Conservation (phyloP, 2,888 invertebrate genomes). For the Tetranychus truncatus region DNA sequence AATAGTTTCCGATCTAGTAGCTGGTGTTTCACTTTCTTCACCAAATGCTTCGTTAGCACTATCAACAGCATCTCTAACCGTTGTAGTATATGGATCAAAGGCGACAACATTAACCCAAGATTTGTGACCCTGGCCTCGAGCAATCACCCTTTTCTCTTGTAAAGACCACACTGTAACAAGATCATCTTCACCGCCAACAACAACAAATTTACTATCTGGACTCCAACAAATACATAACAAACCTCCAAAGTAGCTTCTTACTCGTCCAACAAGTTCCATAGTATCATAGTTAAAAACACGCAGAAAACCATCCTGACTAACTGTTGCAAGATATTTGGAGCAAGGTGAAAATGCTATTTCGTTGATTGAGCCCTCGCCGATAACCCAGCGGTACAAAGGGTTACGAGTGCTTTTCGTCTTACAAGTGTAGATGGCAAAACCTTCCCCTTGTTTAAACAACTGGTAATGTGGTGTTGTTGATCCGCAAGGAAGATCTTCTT, state of each 20-base stretch:
- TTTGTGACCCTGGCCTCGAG: constrained; percentile 89
- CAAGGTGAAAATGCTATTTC: constrained; percentile 94
- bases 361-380: constrained; percentile 64
- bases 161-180: constrained; percentile 92
- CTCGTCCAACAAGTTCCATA: constrained; percentile 83
- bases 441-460: constrained; percentile 80
- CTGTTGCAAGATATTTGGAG: constrained; percentile 70
- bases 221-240: constrained; percentile 96
- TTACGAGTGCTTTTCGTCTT: constrained; percentile 89
- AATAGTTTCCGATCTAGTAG: background rate
- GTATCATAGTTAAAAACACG: constrained; percentile 90
- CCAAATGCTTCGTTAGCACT: constrained; percentile 28
- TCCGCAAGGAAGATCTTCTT: constrained; percentile 78
- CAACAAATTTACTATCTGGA: constrained; percentile 81
- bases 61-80: constrained; percentile 40
- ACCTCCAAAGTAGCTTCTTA: constrained; percentile 93
- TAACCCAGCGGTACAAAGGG: constrained; percentile 57
- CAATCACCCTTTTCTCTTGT: constrained; percentile 74
- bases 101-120: constrained; percentile 96
- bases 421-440: constrained; percentile 80
- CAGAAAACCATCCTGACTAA: constrained; percentile 56
- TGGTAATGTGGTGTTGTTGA: constrained; percentile 82
- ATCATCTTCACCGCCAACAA: constrained; percentile 96
- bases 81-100: constrained; percentile 61
- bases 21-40: background rate